Evolutionary conservation across 2,113 vertebrate species (phyloP), one percentile per base, ranked within the genome.

Genomic region (Aptenodytes forsteri): DNA sequence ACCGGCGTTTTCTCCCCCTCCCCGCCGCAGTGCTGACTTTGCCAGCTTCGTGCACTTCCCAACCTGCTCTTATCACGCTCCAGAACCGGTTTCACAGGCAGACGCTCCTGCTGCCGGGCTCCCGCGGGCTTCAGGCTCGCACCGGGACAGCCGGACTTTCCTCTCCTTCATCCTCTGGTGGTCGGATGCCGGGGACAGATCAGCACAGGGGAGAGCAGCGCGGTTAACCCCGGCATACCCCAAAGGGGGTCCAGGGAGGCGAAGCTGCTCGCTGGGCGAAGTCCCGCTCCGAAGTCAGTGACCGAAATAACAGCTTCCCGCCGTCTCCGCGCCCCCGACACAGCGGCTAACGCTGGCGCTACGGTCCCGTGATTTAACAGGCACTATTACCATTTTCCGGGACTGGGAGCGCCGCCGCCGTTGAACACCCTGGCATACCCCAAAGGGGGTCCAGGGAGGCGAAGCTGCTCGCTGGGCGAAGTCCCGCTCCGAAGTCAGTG

Each of bases 281-380:
- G 19, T 40, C 52, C 22, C 16, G 4, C 40, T 46, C 62, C 4
- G 3, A 67, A 36, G 34, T 12, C 40, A 56, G 52, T 2, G 4
- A 27, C 46, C 3, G 3, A 42, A 61, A 36, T 18, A 54, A 34
- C 38, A 25, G 67, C 56, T 72, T 62, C 36, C n/a, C 13, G 10
- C n/a, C 7, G 3, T 34, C 66, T 23, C 46, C 30, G 5, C 1
- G 4, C 5, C 1, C 34, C 44, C 8, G 10, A 21, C 2, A 2
- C 23, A 10, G 61, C n/a, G 49, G 27, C 38, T 27, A 27, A 80
- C 2, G 13, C 77, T 8, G 14, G 75, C 9, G 11, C 42, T 46
- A 59, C 18, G 3, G 36, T 17, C 77, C 38, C 7, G 4, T 4
- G 23, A 38, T 66, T n/a, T 44, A 21, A 27, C 49, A 22, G 38